Evolutionary conservation across 1,140 invertebrate genomes (phyloP).

Genomic region (Phocides pigmalion): DNA sequence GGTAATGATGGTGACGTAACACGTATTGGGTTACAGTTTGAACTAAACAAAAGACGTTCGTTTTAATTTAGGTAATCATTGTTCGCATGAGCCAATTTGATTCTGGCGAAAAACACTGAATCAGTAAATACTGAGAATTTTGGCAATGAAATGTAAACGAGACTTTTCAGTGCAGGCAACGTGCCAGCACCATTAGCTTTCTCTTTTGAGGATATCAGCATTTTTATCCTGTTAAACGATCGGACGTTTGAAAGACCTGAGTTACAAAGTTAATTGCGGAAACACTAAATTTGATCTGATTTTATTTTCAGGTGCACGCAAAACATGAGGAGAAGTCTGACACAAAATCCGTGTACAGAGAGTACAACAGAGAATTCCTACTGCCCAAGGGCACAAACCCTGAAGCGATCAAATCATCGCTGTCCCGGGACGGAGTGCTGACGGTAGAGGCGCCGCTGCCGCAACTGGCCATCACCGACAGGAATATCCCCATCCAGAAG

Average conservation of each 20-base stretch:
- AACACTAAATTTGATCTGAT: neutral
- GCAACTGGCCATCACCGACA: constrained; percentile 85
- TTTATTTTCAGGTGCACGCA: constrained; percentile 92
- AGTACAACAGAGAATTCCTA: constrained; percentile 98
- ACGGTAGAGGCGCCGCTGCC: constrained; percentile 97
- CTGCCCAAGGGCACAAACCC: constrained; percentile 97
- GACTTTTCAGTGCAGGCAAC: constrained; percentile 6
- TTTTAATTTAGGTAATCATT: constrained; percentile 4
- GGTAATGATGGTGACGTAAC: too few species aligned
- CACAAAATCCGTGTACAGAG: constrained; percentile 96
- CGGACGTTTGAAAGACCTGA: neutral
- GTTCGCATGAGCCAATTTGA: constrained; percentile 11
- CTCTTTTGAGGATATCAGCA: neutral
- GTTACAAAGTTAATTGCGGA: constrained; percentile 6
- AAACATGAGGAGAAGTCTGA: constrained; percentile 98
- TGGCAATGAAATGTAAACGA: constrained; percentile 16
- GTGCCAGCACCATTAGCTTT: constrained; percentile 24
- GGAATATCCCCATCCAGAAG: constrained; percentile 83
- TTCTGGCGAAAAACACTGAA: constrained; percentile 18
- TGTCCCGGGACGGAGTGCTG: constrained; percentile 96
- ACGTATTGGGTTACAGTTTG: too few species aligned
- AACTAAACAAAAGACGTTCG: too few species aligned
- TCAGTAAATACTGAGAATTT: constrained; percentile 25
- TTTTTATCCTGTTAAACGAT: neutral
- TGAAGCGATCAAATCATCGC: constrained; percentile 94